Percentiles rank a stretch among this genome's conserved stretches.
Evolutionary conservation across 1,140 invertebrate species (phyloP).

Genomic region (Leguminivora glycinivorella): DNA sequence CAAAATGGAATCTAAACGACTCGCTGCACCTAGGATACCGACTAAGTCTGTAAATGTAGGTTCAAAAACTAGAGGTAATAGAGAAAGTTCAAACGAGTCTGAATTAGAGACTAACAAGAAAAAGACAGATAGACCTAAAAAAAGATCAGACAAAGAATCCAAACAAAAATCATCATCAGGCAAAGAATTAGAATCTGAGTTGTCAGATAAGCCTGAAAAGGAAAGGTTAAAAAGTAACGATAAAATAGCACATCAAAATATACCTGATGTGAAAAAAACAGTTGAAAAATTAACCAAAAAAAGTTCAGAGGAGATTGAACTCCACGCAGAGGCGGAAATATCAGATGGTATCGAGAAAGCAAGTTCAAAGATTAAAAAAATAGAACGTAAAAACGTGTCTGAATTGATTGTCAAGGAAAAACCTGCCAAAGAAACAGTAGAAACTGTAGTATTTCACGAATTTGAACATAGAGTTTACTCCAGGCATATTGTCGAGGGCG

Average conservation of each 20-base stretch:
- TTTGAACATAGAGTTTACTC: conserved; percentile 2
- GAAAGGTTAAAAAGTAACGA: neutral
- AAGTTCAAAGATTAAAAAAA: neutral
- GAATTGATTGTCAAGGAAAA: neutral
- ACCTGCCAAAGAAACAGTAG: neutral
- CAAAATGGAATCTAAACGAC: too few species aligned
- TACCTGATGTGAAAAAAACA: neutral
- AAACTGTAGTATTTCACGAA: neutral
- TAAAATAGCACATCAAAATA: neutral
- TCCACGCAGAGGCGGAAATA: neutral
- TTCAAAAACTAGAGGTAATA: neutral
- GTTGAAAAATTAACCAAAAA: neutral
- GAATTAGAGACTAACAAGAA: neutral
- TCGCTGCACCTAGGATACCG: neutral
- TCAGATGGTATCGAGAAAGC: neutral
- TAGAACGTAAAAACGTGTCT: neutral
- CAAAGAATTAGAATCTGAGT: too few species aligned
- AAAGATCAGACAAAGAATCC: too few species aligned
- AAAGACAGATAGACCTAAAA: neutral
- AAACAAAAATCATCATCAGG: too few species aligned
- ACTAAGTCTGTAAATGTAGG: neutral
- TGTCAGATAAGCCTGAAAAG: neutral
- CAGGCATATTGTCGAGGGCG: conserved; percentile 51
- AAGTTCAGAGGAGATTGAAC: neutral
- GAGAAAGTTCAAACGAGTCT: neutral